A percentile compares a stretch with the other conserved stretches of the same genome.
These are phyloP conservation scores for Paradisaea rubra DNA, from an alignment of 2,113 vertebrate species.

Conservation along the genomic window DNA sequence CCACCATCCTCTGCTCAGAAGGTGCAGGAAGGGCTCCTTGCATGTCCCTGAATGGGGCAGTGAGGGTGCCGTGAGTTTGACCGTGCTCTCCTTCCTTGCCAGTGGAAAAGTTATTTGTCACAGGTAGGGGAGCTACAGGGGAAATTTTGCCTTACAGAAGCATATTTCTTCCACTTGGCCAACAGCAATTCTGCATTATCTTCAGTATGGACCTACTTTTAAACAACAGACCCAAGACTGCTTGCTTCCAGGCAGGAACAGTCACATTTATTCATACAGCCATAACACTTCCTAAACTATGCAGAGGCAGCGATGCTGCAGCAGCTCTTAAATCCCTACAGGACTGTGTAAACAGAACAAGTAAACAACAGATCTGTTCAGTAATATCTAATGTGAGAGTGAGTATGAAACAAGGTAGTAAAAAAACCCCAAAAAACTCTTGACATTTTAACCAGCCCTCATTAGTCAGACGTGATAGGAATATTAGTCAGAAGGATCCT, in stretches of 20 bases:
- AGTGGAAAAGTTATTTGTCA: background rate
- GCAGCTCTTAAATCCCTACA: background rate
- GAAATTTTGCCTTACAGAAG: background rate
- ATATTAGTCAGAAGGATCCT: background rate
- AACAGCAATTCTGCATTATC: background rate
- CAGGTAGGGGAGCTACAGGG: background rate
- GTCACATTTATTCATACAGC: background rate
- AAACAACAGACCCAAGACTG: background rate
- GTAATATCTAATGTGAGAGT: background rate
- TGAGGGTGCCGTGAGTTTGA: background rate
- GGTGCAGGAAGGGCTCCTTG: background rate
- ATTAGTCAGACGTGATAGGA: background rate
- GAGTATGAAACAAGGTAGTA: background rate
- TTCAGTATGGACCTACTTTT: background rate
- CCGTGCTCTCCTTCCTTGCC: background rate
- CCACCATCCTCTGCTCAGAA: background rate
- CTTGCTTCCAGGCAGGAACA: background rate
- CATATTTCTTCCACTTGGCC: background rate
- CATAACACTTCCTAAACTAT: background rate
- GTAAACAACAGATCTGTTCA: background rate
- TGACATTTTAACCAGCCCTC: slow-evolving; percentile 1
- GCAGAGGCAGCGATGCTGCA: background rate
- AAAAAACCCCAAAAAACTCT: background rate
- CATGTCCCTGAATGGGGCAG: rapidly evolving
- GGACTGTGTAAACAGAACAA: background rate